Evolutionary conservation across 2,113 vertebrate species (phyloP).

Genomic region (Poecilia latipinna): DNA sequence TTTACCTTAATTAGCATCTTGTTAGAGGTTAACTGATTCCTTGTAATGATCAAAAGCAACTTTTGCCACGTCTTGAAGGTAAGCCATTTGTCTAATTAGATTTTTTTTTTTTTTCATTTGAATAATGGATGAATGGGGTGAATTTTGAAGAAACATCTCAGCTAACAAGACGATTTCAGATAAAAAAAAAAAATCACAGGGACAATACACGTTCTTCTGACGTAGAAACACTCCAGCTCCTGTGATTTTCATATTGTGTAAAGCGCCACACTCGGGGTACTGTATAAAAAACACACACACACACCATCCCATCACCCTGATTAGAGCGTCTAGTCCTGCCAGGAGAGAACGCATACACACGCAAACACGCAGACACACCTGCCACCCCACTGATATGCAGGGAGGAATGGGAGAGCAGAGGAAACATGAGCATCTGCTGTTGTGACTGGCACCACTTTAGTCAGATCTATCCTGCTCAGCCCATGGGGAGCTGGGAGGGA

Average conservation of each 20-base stretch:
- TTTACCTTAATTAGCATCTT: too few relatives aligned
- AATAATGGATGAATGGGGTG: neutral
- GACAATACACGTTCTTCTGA: neutral
- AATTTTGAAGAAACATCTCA: neutral
- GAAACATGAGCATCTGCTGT: constrained; percentile 79
- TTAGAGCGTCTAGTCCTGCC: constrained; percentile 47
- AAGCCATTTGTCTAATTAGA: neutral
- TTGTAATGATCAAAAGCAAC: neutral
- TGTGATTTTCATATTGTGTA: constrained; percentile 7
- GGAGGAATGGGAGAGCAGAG: constrained; percentile 56
- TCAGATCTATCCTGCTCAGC: constrained; percentile 68
- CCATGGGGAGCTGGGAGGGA: constrained; percentile 50
- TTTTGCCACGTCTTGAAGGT: neutral
- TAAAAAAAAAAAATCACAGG: neutral
- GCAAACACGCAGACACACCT: constrained; percentile 51
- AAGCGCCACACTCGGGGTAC: constrained; percentile 14
- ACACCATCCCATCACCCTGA: constrained; percentile 34
- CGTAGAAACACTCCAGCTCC: neutral
- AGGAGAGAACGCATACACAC: constrained; percentile 33
- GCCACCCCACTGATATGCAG: constrained; percentile 63
- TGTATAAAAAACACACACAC: constrained; percentile 20
- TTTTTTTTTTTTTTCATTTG: neutral
- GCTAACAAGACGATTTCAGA: neutral
- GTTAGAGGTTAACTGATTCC: too few relatives aligned
- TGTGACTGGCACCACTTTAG: constrained; percentile 77